phyloP scores from a whole-genome alignment of 1,140 invertebrate species.

The Scylla paramamosain region DNA sequence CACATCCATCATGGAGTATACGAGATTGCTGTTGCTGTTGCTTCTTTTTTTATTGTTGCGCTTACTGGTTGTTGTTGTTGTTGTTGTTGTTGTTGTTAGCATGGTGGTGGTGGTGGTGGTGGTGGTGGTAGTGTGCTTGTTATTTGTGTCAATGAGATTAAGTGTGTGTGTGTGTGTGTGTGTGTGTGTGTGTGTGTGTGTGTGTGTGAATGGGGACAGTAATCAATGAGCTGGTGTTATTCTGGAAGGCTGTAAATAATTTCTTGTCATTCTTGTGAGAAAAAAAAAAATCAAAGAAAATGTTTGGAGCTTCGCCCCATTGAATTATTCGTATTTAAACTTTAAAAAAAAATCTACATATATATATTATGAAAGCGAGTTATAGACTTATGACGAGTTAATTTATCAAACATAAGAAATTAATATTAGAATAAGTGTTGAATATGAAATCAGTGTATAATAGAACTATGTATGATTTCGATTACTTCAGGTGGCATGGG shows the following conservation, averaged over 20 bases:
- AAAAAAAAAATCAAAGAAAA: background rate
- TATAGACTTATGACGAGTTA: too few species aligned
- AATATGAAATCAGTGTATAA: too few species aligned
- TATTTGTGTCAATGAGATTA: background rate
- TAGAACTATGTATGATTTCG: too few species aligned
- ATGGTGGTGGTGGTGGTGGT: background rate
- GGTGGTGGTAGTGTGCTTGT: background rate
- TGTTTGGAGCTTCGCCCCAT: too few species aligned
- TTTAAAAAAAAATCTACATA: too few species aligned
- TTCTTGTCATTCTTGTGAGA: background rate
- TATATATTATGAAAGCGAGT: too few species aligned
- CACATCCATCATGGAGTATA: background rate
- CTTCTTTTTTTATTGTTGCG: background rate
- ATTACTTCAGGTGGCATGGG: too few species aligned
- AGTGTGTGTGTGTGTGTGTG: background rate
- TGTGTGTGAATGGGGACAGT: background rate
- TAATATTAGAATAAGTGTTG: too few species aligned
- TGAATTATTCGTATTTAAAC: too few species aligned
- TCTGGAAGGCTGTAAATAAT: background rate
- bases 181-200: background rate
- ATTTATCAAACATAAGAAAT: too few species aligned
- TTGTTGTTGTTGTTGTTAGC: too few species aligned
- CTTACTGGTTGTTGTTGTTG: too few species aligned
- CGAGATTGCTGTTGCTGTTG: background rate
- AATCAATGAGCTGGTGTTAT: background rate